Evolutionary conservation across 2,888 invertebrate genomes (phyloP).

Genomic region (Drosophila yooni): DNA sequence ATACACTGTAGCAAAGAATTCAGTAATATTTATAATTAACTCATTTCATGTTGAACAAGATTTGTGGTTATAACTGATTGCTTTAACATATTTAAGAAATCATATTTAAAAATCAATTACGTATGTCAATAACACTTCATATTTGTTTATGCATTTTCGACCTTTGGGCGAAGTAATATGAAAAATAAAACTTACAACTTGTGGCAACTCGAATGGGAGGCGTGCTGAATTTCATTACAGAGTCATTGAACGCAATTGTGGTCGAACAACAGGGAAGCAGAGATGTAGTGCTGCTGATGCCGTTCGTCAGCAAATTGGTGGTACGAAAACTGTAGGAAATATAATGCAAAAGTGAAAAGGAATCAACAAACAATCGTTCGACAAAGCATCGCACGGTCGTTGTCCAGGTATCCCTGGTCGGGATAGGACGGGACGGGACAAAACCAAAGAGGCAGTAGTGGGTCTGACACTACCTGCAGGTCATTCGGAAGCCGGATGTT

Average conservation of each 20-base stretch:
- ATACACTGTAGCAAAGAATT: background rate
- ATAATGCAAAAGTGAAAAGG: slow-evolving; percentile 21
- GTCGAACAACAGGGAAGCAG: background rate
- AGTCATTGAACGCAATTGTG: slow-evolving; percentile 1
- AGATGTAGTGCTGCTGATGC: background rate
- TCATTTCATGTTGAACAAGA: too few relatives aligned
- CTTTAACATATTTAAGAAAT: background rate
- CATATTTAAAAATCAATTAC: background rate
- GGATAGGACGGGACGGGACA: background rate
- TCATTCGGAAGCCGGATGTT: slow-evolving; percentile 74
- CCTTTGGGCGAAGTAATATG: background rate
- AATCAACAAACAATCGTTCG: slow-evolving; percentile 39
- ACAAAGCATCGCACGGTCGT: slow-evolving; percentile 13
- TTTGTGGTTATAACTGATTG: too few relatives aligned
- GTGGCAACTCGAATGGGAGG: background rate
- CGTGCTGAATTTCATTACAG: background rate
- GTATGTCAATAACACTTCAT: background rate
- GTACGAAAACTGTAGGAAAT: slow-evolving; percentile 44
- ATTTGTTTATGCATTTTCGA: background rate
- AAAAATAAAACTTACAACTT: background rate
- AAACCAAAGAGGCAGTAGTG: background rate
- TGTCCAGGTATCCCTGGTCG: slow-evolving; percentile 10
- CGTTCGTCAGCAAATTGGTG: slow-evolving; percentile 44
- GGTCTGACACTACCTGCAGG: slow-evolving; percentile 30
- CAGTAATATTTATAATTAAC: background rate